Percentiles rank a stretch among this genome's conserved stretches.
phyloP scores from a whole-genome alignment of 2,113 vertebrate species.

The Thalassoma bifasciatum region DNA sequence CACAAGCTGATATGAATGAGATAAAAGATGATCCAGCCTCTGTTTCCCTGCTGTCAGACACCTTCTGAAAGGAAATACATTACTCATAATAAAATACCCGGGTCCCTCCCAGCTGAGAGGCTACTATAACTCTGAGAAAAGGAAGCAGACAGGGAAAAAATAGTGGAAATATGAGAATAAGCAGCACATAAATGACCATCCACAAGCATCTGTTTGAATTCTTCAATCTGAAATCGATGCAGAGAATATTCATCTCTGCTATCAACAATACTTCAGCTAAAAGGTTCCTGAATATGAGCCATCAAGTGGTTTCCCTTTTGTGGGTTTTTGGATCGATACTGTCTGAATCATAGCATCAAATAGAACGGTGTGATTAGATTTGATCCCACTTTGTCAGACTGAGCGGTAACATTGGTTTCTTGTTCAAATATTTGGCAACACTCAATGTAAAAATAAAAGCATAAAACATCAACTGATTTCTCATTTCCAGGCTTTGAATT shows the following conservation, averaged over 20 bases:
- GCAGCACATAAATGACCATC: neutral
- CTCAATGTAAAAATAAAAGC: neutral
- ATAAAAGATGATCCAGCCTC: neutral
- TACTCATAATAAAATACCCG: too few relatives aligned
- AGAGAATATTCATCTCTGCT: neutral
- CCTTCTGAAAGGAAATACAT: too few relatives aligned
- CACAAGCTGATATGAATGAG: neutral
- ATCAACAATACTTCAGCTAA: neutral
- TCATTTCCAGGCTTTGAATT: neutral
- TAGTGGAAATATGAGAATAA: neutral
- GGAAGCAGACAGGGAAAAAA: too few relatives aligned
- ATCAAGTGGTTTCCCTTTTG: neutral
- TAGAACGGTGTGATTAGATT: neutral
- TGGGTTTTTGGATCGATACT: neutral
- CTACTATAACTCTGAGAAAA: too few relatives aligned
- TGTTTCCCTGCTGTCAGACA: neutral
- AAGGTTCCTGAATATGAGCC: neutral
- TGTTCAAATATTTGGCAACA: neutral
- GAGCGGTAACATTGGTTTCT: neutral
- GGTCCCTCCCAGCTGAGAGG: too few relatives aligned
- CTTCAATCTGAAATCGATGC: neutral
- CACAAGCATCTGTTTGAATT: neutral
- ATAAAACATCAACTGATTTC: too few relatives aligned
- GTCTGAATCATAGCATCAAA: neutral
- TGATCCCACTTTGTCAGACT: neutral